Base-by-base conservation (phyloP, 2,113 vertebrate genomes). In the Diadophis punctatus region DNA sequence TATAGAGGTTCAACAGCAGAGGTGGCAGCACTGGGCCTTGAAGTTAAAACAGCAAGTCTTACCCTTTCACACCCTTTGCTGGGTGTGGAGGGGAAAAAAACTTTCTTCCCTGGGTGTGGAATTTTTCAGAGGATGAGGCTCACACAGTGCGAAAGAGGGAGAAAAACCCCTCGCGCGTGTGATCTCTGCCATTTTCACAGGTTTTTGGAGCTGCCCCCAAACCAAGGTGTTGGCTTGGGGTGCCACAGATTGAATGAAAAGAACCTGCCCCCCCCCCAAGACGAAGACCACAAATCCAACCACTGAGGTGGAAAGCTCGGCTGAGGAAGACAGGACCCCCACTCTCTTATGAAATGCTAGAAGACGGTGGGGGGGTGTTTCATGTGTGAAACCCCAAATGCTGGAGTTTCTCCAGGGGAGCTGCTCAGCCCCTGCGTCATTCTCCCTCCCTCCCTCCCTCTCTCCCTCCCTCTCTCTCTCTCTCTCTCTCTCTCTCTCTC, bases 251-350 rank as follows among this genome's bases (percentile, higher is more conserved):
- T 6, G 14, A 74, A 3, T 2, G 16, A 20, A 68, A 5, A n/a
- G 60, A n/a, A 68, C 60, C 11, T 68, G 10, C 51, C 11, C 12
- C 51, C 51, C 5, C 5, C 5, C 14, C 16, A 8, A 16, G n/a
- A 68, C 3, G 12, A 74, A 34, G 63, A 34, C 12, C 63, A 34
- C 30, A 1, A 68, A n/a, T 2, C 63, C n/a, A 34, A 1, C 16
- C n/a, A 6, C n/a, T 5, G 0, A 39, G 60, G 30, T n/a, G 60
- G 1, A 6, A 68, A 39, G 16, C 5, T n/a, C 16, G 2, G 68
- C 14, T 20, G 16, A 20, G 34, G 2, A 39, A 20, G 2, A 18
- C 6, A 16, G 5, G 12, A 0, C n/a, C 4, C 1, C 49, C 49
- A 14, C 20, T 56, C 55, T 34, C n/a, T 74, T 18, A 3, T 20